A percentile compares a stretch with the other conserved stretches of the same genome.
Evolutionary conservation across 1,140 invertebrate species (phyloP).

Genomic region (Meteorus sp.): DNA sequence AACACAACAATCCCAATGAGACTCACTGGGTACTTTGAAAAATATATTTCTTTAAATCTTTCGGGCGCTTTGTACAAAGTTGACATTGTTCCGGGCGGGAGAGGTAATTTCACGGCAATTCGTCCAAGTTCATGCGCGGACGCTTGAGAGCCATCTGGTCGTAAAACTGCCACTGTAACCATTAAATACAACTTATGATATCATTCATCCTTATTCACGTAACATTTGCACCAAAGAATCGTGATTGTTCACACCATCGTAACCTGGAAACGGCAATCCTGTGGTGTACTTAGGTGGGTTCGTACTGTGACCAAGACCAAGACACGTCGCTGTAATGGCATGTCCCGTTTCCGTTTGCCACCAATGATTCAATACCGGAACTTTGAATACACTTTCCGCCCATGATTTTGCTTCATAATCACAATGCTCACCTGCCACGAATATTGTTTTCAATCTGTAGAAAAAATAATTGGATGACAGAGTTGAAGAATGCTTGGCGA

Average conservation of each 20-base stretch:
- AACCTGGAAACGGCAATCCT: conserved; percentile 80
- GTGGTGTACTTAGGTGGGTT: conserved; percentile 71
- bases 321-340: conserved; percentile 80
- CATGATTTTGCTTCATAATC: conserved; percentile 88
- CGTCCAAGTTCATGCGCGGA: conserved; percentile 74
- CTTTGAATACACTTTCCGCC: conserved; percentile 79
- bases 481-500: neutral
- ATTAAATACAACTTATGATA: conserved; percentile 26
- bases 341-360: conserved; percentile 96
- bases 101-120: conserved; percentile 81
- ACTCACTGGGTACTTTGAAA: conserved; percentile 76
- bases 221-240: neutral
- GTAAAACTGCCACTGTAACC: conserved; percentile 73
- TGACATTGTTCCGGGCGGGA: conserved; percentile 84
- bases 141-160: conserved; percentile 71
- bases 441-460: conserved; percentile 74
- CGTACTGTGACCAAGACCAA: conserved; percentile 71
- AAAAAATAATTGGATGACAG: conserved; percentile 14
- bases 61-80: conserved; percentile 82
- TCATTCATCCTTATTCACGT: neutral
- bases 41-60: conserved; percentile 80
- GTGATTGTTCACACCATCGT: conserved; percentile 66
- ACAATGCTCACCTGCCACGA: conserved; percentile 92
- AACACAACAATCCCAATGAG: neutral
- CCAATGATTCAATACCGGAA: conserved; percentile 91